Conservation (phyloP, 2,888 invertebrate species). For the Dexiosoma caninum region DNA sequence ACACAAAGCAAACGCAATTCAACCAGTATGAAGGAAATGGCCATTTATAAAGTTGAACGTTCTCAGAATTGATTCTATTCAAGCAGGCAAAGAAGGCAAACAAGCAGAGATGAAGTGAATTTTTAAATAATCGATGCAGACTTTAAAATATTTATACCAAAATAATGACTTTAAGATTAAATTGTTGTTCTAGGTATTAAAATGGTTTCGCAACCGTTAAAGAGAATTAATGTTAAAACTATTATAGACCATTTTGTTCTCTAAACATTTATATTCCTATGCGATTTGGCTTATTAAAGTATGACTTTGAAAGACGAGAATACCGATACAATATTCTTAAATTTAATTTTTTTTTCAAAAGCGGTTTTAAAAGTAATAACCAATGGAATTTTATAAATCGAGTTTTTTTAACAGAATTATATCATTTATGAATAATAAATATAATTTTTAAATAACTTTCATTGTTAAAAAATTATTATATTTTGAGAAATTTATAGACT, state of each 20-base stretch:
- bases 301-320: not conserved
- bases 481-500: too few species aligned
- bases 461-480: too few species aligned
- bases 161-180: not conserved
- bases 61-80: slow-evolving; percentile 8
- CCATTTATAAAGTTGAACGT: slow-evolving; percentile 23
- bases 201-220: not conserved
- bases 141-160: slow-evolving; percentile 1
- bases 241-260: not conserved
- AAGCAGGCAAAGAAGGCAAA: not conserved
- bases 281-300: too few species aligned
- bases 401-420: too few species aligned
- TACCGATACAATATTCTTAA: too few species aligned
- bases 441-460: too few species aligned
- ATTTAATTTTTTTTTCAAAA: too few species aligned
- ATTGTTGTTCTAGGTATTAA: not conserved
- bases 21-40: not conserved
- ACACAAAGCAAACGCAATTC: not conserved
- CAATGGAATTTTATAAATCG: too few species aligned
- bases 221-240: slow-evolving; percentile 5
- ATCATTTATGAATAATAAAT: too few species aligned
- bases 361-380: too few species aligned
- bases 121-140: slow-evolving; percentile 1
- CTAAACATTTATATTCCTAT: too few species aligned
- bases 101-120: not conserved